phyloP scores from a whole-genome alignment of 1,140 invertebrate genomes.

The Campodea augens region DNA sequence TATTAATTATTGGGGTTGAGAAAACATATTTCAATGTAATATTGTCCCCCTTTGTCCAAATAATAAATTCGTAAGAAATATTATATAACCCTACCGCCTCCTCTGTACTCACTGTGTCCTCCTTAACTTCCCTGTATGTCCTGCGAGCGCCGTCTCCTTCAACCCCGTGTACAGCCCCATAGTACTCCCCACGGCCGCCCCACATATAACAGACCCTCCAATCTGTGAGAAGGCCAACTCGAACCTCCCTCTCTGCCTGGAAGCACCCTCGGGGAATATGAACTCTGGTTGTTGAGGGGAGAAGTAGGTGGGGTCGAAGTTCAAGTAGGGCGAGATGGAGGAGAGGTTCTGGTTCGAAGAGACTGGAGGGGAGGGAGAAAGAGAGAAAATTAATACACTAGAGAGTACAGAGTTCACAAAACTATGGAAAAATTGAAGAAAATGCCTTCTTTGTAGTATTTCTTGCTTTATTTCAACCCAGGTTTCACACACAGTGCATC shows the following conservation, averaged over 20 bases:
- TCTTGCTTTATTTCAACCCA: no score
- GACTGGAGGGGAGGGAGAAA: no score
- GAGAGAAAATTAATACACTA: no score
- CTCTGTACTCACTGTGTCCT: constrained; percentile 66
- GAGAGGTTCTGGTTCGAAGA: background rate
- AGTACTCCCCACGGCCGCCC: constrained; percentile 62
- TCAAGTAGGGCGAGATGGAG: constrained; percentile 39
- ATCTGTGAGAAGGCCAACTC: constrained; percentile 86
- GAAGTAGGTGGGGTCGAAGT: constrained; percentile 72
- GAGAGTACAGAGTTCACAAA: no score
- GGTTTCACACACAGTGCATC: no score
- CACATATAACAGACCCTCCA: constrained; percentile 65
- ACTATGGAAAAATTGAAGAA: no score
- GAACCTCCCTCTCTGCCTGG: constrained; percentile 56
- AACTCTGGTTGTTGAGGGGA: constrained; percentile 70
- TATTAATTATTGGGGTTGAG: no score
- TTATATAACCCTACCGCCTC: no score
- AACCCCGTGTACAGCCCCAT: constrained; percentile 70
- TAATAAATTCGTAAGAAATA: no score
- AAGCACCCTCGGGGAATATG: constrained; percentile 68
- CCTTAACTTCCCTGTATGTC: constrained; percentile 68
- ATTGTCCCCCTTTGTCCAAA: no score
- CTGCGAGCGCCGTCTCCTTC: constrained; percentile 57
- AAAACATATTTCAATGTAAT: no score
- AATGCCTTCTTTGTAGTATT: no score